phyloP scores from a whole-genome alignment of 2,113 vertebrate species.

The Platichthys flesus region DNA sequence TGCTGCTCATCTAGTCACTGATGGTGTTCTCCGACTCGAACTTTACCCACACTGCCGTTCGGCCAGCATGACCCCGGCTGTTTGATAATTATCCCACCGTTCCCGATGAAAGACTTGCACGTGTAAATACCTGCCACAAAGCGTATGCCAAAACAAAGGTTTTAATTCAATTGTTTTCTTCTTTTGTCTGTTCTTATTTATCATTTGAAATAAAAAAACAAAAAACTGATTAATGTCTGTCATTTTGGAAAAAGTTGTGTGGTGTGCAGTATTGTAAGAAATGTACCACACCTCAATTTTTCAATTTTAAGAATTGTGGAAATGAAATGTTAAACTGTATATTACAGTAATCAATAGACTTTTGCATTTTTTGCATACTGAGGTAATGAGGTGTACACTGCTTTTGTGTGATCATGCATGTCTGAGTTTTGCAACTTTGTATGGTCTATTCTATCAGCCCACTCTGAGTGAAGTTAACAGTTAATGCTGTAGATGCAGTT shows the following conservation, averaged over 20 bases:
- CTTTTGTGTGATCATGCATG: slow-evolving; percentile 35
- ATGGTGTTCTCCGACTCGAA: slow-evolving; percentile 56
- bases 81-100: slow-evolving; percentile 52
- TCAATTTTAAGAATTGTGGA: slow-evolving; percentile 35
- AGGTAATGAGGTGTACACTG: slow-evolving; percentile 9
- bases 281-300: slow-evolving; percentile 24
- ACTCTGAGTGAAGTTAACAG: slow-evolving; percentile 14
- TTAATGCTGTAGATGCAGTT: background rate
- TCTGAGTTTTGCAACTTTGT: slow-evolving; percentile 27
- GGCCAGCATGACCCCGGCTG: slow-evolving; percentile 56
- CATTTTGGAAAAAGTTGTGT: slow-evolving; percentile 55
- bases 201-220: slow-evolving; percentile 77
- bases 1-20: slow-evolving; percentile 69
- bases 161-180: slow-evolving; percentile 44
- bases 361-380: slow-evolving; percentile 30
- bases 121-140: slow-evolving; percentile 64
- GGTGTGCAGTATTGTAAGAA: slow-evolving; percentile 28
- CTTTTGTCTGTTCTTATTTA: slow-evolving; percentile 66
- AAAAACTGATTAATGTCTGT: slow-evolving; percentile 63
- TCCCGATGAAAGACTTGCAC: slow-evolving; percentile 65
- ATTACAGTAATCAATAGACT: slow-evolving; percentile 66
- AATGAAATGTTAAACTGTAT: slow-evolving; percentile 56
- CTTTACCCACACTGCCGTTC: background rate
- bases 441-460: background rate
- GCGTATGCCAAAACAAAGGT: slow-evolving; percentile 29